phyloP scores from a whole-genome alignment of 2,797 vertebrate genomes.

The Threskiornis aethiopicus region DNA sequence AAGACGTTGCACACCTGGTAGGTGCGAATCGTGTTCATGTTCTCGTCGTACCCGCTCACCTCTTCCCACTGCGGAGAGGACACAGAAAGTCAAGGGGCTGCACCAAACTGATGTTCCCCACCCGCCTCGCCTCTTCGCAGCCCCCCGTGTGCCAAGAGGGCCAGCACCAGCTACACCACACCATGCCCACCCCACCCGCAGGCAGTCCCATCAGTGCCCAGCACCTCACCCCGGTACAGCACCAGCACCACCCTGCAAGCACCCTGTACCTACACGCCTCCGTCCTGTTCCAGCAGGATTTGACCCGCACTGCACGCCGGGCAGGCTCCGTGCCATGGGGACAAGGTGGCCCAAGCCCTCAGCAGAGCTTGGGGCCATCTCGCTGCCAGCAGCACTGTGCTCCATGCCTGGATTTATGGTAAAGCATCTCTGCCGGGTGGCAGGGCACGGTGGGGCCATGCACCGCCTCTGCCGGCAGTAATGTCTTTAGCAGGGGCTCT shows the following conservation, averaged over 20 bases:
- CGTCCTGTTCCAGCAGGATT: neutral
- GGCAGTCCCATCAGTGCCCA: neutral
- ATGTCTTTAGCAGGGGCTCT: neutral
- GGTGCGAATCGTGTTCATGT: constrained; percentile 97
- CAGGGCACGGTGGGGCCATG: rapidly evolving
- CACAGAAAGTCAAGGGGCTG: constrained; percentile 7
- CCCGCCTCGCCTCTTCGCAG: neutral
- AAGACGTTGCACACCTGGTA: constrained; percentile 98
- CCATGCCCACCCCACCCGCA: rapidly evolving
- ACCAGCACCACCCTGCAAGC: neutral
- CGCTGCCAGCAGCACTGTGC: rapidly evolving
- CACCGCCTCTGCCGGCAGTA: neutral
- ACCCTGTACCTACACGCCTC: rapidly evolving
- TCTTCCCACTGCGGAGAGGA: constrained; percentile 89
- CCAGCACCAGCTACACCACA: neutral
- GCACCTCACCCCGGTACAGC: too few species aligned
- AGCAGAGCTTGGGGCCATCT: neutral
- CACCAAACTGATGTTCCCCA: rapidly evolving
- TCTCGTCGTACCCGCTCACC: constrained; percentile 95
- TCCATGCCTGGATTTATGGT: neutral
- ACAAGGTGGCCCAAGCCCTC: neutral
- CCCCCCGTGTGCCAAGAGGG: rapidly evolving
- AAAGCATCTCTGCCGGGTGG: neutral
- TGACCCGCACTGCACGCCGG: rapidly evolving
- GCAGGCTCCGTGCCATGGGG: neutral